These are phyloP conservation scores for Heliconius cydno DNA, from an alignment of 2,888 invertebrate species.

Conservation along the genomic window DNA sequence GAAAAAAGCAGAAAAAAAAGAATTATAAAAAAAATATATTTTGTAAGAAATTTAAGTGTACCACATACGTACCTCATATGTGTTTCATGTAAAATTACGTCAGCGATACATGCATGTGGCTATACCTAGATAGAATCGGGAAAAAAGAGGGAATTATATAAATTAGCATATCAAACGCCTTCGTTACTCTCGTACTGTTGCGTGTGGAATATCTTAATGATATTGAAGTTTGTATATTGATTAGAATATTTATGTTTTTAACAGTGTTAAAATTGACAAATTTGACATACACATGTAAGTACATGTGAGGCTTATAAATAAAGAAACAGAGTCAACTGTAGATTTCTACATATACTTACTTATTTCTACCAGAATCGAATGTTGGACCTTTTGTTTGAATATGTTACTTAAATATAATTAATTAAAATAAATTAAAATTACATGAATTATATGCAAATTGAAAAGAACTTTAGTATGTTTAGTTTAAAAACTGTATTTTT, in stretches of 20 bases:
- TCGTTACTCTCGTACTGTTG: constrained; percentile 39
- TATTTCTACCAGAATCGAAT: no score
- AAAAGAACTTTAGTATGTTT: no score
- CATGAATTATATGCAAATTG: no score
- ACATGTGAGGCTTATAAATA: no score
- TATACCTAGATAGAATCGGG: constrained; percentile 40
- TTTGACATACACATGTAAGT: not conserved
- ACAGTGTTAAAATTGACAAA: not conserved
- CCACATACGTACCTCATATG: not conserved
- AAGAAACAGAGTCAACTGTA: no score
- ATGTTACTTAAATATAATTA: no score
- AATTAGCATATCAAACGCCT: constrained; percentile 80
- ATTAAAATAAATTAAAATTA: no score
- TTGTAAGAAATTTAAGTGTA: not conserved
- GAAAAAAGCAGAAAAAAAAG: not conserved
- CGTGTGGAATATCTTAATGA: constrained; percentile 15
- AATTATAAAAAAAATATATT: not conserved
- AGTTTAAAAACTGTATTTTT: no score
- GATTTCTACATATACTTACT: no score
- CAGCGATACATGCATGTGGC: constrained; percentile 25
- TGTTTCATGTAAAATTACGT: not conserved
- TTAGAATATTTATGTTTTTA: constrained; percentile 9
- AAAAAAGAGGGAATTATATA: constrained; percentile 68
- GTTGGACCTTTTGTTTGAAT: no score
- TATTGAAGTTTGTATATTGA: constrained; percentile 20